A percentile compares a stretch with the other conserved stretches of the same genome.
Evolutionary conservation across 2,797 vertebrate species (phyloP).

Genomic region (Monodelphis domestica): DNA sequence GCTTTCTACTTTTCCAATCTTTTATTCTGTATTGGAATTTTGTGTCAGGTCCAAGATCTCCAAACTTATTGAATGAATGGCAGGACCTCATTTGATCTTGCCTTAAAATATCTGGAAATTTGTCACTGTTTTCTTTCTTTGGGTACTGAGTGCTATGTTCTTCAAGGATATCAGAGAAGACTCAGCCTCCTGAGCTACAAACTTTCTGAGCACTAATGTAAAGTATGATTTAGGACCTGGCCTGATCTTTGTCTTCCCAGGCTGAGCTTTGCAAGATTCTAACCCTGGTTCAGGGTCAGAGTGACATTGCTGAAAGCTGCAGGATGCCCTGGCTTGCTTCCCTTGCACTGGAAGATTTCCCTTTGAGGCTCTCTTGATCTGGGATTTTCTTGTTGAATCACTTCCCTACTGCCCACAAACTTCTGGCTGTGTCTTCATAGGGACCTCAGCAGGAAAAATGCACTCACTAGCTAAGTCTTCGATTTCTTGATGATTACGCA

Average conservation of each 20-base stretch:
- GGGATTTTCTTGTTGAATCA: background rate
- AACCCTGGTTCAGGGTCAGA: background rate
- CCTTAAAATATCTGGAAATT: background rate
- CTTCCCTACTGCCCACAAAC: background rate
- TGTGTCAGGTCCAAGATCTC: background rate
- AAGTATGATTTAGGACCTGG: background rate
- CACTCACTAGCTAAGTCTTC: background rate
- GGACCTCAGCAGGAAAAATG: background rate
- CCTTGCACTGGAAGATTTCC: background rate
- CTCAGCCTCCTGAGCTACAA: background rate
- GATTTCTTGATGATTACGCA: background rate
- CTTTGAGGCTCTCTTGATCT: background rate
- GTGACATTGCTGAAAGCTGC: background rate
- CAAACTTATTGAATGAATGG: background rate
- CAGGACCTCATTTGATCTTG: background rate
- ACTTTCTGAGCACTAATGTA: background rate
- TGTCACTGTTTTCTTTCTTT: background rate
- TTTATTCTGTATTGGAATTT: background rate
- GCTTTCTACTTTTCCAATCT: background rate
- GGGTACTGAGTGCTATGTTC: background rate
- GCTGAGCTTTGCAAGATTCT: background rate
- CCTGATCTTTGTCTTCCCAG: background rate
- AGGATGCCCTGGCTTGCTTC: background rate
- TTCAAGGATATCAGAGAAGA: background rate
- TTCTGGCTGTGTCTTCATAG: background rate